A percentile compares a stretch with the other conserved stretches of the same genome.
phyloP scores from a whole-genome alignment of 1,140 invertebrate genomes.

The Pygmarrhopalites habei region DNA sequence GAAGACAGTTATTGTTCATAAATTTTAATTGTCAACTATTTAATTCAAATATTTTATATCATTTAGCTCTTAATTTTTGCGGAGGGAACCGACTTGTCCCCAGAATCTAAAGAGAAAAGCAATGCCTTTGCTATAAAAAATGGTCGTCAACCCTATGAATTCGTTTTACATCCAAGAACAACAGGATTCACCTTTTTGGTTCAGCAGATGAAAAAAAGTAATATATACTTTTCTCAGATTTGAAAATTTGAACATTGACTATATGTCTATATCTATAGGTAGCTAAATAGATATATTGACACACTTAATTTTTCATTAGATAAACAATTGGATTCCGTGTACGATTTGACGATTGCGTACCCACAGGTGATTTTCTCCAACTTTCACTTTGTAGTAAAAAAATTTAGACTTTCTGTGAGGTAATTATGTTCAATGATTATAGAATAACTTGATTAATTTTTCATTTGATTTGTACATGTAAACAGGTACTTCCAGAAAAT shows the following conservation, averaged over 20 bases:
- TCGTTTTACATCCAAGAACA: conserved; percentile 75
- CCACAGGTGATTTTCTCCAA: conserved; percentile 54
- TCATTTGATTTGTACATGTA: too few species aligned
- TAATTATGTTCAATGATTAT: too few species aligned
- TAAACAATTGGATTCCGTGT: conserved; percentile 61
- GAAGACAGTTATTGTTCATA: background rate
- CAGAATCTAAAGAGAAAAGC: conserved; percentile 61
- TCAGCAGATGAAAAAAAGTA: conserved; percentile 56
- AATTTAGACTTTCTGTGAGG: too few species aligned
- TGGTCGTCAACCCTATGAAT: conserved; percentile 57
- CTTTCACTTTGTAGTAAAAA: too few species aligned
- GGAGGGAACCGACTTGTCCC: conserved; percentile 78
- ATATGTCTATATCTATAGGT: too few species aligned
- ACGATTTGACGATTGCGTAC: conserved; percentile 72
- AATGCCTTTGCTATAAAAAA: conserved; percentile 64
- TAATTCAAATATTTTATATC: too few species aligned
- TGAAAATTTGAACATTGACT: too few species aligned
- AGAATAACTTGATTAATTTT: too few species aligned
- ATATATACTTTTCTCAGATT: too few species aligned
- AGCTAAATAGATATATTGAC: too few species aligned
- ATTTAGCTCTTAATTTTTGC: conserved; percentile 71
- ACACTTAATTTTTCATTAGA: too few species aligned
- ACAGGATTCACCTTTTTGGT: conserved; percentile 72
- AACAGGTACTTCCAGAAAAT: too few species aligned
- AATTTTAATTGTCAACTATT: conserved; percentile 12